Conservation (phyloP, 2,113 vertebrate species). For the Chamaea fasciata region DNA sequence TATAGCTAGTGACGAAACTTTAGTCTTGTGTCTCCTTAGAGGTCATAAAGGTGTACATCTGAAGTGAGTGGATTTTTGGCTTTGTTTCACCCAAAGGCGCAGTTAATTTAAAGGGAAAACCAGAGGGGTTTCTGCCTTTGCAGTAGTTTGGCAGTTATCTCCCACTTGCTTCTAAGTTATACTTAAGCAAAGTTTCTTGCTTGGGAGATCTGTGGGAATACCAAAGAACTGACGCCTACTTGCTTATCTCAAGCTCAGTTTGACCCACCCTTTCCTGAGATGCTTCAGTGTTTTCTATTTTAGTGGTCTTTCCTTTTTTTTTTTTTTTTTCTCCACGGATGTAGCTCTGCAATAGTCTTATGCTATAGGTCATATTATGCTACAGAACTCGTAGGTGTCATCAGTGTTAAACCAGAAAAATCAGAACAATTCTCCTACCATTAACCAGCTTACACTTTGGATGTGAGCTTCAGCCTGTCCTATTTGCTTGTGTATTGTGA, state of each 20-base stretch:
- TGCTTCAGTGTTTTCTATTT: slow-evolving; percentile 14
- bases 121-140: not conserved
- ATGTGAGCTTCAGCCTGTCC: not conserved
- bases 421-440: not conserved
- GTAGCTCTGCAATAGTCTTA: not conserved
- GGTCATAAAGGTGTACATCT: not conserved
- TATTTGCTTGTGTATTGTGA: not conserved
- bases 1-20: not conserved
- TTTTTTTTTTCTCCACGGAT: not conserved
- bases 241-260: not conserved
- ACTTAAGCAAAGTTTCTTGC: not conserved
- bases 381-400: not conserved
- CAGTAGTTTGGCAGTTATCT: not conserved
- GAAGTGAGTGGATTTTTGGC: not conserved
- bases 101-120: not conserved
- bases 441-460: not conserved
- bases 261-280: slow-evolving; percentile 55
- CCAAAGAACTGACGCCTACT: not conserved
- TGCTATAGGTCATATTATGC: not conserved
- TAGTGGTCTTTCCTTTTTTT: not conserved
- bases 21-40: not conserved
- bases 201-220: not conserved
- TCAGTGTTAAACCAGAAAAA: not conserved
- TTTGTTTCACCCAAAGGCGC: not conserved
- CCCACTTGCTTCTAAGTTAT: not conserved